Base-by-base conservation (phyloP, 2,797 vertebrate genomes). In the Thaleichthys pacificus region DNA sequence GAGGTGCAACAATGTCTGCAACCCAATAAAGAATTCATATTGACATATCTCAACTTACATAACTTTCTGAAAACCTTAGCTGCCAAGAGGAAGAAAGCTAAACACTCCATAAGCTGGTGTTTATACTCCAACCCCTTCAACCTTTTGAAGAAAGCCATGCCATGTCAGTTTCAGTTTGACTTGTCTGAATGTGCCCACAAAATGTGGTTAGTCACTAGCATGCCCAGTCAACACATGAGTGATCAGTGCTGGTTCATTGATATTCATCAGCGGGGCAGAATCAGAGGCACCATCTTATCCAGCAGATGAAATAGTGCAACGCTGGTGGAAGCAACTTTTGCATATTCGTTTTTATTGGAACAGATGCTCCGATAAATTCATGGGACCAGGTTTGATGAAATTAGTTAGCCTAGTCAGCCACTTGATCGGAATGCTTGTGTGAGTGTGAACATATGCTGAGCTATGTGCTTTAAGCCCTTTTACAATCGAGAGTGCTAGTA, bases 291-390 rank as follows among this genome's bases (percentile, higher is more conserved):
- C 77, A 66, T 77, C 49, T 60, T 72, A 78, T 68, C 51, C 47
- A 14, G 26, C 28, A n/a, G 61, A 71, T 73, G 65, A 73, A 72
- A 72, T 38, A 68, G 49, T 54, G 4, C 62, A 72, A 21, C 70
- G 76, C 71, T 63, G 65, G 61, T 17, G 69, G 21, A 71, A 71
- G 77, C 77, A 78, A 74, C 71, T 73, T 81, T 69, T 56, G 68
- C 73, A 74, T 68, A 77, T 77, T 66, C 77, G 32, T 60, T 68
- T 81, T 76, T 77, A 78, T 73, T 67, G 71, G 68, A 68, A 75
- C 79, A 82, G 73, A 84, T 75, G 82, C 66, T 73, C 65, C 6
- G 42, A 38, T 67, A 21, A 64, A 61, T 51, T 71, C 67, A 62
- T 60, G 70, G 61, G 69, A 49, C 67, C 77, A 69, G 63, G 26